phyloP scores from a whole-genome alignment of 37 sponge, comb jelly and placozoan species.

The Sycon ciliatum region DNA sequence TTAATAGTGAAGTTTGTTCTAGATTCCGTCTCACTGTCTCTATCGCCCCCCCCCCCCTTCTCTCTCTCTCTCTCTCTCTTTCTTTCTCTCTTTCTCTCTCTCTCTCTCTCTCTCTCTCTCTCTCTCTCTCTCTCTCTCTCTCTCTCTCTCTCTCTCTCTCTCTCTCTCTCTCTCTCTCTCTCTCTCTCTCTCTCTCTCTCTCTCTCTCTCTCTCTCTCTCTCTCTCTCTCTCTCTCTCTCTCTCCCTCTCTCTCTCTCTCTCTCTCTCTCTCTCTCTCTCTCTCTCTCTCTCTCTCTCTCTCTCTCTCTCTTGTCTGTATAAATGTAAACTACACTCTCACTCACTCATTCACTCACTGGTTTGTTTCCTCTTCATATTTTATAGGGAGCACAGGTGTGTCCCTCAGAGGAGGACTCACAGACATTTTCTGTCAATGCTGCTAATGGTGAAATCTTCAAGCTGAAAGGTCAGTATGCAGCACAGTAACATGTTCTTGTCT shows the following conservation, averaged over 20 bases:
- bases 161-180: no score
- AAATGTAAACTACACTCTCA: background rate
- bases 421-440: constrained; percentile 52
- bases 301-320: background rate
- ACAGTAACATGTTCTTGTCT: no score
- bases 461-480: constrained; percentile 24
- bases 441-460: constrained; percentile 62
- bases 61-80: no score
- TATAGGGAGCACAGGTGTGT: constrained; percentile 61
- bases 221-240: background rate
- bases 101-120: no score
- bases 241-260: background rate
- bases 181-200: no score
- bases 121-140: no score
- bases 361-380: background rate
- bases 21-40: no score
- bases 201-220: no score
- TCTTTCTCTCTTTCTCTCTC: no score
- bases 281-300: background rate
- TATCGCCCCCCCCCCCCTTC: no score
- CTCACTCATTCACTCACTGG: background rate
- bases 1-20: no score
- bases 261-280: background rate
- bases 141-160: no score
- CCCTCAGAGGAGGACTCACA: constrained; percentile 84